Percentiles rank a stretch among this genome's conserved stretches.
These are phyloP conservation scores for Bucorvus abyssinicus DNA, from an alignment of 2,797 vertebrate species.

Conservation along the genomic window DNA sequence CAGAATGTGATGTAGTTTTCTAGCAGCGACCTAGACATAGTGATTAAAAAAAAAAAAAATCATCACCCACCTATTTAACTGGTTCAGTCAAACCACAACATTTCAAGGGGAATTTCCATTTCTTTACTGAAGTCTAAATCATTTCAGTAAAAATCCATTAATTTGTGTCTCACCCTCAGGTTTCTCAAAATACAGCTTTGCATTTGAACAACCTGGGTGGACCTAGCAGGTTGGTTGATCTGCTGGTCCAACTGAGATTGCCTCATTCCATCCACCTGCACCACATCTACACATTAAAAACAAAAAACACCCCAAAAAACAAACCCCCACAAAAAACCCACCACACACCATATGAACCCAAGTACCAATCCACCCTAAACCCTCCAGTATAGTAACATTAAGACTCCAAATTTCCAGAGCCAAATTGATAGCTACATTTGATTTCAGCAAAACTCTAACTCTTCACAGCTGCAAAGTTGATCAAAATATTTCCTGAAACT, in stretches of 20 bases:
- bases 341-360: background rate
- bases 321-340: too few relatives aligned
- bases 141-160: background rate
- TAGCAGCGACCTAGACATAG: background rate
- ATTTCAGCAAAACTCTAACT: background rate
- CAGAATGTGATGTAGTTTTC: background rate
- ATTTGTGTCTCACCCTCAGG: background rate
- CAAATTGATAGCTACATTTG: background rate
- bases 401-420: background rate
- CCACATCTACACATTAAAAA: background rate
- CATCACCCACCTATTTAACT: background rate
- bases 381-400: background rate
- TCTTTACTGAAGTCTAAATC: background rate
- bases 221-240: fast-evolving
- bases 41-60: background rate
- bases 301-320: too few relatives aligned
- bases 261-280: background rate
- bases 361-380: background rate
- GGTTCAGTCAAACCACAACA: background rate
- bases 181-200: background rate
- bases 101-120: background rate
- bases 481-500: background rate
- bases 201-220: background rate
- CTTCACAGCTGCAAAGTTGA: background rate
- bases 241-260: background rate